Percentiles rank a stretch among this genome's conserved stretches.
Conservation (phyloP, 2,888 invertebrate species). For the Alviniconcha strummeri region DNA sequence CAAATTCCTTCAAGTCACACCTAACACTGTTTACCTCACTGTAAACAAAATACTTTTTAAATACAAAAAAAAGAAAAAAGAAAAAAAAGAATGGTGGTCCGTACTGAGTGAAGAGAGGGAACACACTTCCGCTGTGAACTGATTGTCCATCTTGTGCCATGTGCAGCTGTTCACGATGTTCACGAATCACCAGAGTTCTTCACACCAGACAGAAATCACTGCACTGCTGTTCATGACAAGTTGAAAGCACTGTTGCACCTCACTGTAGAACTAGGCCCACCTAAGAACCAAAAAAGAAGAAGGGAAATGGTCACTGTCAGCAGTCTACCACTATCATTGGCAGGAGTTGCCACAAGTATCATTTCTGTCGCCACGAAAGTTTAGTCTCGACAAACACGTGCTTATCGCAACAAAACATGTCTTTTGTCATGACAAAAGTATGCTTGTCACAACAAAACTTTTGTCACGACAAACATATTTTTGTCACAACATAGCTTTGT, state of each 20-base stretch:
- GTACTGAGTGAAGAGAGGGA: not conserved
- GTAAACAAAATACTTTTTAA: not conserved
- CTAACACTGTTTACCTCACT: not conserved
- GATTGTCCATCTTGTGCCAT: not conserved
- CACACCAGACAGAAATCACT: not conserved
- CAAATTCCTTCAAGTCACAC: no score
- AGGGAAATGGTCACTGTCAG: no score
- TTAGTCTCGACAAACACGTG: no score
- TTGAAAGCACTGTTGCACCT: constrained; percentile 20
- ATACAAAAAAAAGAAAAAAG: not conserved
- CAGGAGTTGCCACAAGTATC: no score
- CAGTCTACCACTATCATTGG: no score
- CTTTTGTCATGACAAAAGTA: no score
- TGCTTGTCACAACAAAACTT: no score
- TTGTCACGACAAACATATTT: no score
- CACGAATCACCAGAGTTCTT: not conserved
- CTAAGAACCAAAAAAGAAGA: constrained; percentile 46
- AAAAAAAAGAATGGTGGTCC: not conserved
- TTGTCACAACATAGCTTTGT: no score
- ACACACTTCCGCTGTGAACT: not conserved
- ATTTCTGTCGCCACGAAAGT: no score
- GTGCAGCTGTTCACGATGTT: not conserved
- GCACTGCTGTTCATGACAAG: no score
- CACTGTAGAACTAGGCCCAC: constrained; percentile 66
- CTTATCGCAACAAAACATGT: no score